These are phyloP conservation scores for Helogale parvula DNA, from an alignment of 2,113 vertebrate species.

Conservation along the genomic window DNA sequence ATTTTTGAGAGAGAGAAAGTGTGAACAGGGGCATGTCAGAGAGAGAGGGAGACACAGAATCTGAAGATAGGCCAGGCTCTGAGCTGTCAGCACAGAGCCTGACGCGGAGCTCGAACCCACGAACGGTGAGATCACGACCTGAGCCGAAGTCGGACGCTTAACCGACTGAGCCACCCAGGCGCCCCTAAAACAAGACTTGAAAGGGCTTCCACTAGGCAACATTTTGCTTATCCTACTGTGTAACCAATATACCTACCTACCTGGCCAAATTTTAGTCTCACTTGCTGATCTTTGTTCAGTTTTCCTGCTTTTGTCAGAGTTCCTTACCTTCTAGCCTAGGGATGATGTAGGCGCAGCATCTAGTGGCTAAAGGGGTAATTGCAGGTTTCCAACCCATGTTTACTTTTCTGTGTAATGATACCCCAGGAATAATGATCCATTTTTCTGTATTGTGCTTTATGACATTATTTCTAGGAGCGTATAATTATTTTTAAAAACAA, in stretches of 20 bases:
- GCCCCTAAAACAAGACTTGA: constrained; percentile 2
- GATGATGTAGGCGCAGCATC: neutral
- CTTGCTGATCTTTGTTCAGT: neutral
- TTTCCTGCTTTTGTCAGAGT: neutral
- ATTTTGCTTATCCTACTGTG: neutral
- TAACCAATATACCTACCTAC: neutral
- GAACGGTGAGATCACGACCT: too few relatives aligned
- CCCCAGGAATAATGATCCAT: neutral
- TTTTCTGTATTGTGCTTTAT: constrained; percentile 9
- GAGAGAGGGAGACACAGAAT: too few relatives aligned
- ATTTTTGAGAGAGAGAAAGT: too few relatives aligned
- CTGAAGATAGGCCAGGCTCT: too few relatives aligned
- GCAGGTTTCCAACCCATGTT: neutral
- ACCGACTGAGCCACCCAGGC: too few relatives aligned
- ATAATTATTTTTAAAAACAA: neutral
- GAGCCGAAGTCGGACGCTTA: too few relatives aligned
- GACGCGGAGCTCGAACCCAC: too few relatives aligned
- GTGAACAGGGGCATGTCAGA: too few relatives aligned
- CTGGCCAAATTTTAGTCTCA: neutral
- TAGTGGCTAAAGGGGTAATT: constrained; percentile 22
- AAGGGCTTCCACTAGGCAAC: neutral
- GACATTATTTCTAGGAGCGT: neutral
- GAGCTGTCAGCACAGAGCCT: too few relatives aligned
- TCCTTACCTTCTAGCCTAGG: neutral
- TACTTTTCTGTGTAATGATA: neutral